Conservation (phyloP, 2,797 vertebrate species). For the Morelia viridis region DNA sequence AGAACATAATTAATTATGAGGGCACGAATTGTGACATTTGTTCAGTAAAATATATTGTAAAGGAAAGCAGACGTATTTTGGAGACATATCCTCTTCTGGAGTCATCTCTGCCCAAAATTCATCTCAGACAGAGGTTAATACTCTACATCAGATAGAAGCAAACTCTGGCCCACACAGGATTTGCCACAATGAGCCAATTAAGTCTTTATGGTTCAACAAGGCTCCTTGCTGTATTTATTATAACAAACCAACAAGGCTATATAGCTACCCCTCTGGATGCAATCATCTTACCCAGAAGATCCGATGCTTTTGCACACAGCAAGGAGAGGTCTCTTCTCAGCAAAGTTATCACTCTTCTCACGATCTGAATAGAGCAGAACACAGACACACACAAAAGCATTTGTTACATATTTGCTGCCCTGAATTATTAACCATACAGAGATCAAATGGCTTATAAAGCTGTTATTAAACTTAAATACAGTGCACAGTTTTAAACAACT, state of each 20-base stretch:
- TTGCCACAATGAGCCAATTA: not conserved
- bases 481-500: not conserved
- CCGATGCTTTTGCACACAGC: conserved; percentile 96
- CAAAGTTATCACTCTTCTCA: conserved; percentile 88
- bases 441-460: not conserved
- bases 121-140: not conserved
- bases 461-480: not conserved
- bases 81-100: not conserved
- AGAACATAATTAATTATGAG: not conserved
- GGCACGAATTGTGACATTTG: not conserved
- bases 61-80: not conserved
- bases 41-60: not conserved
- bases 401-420: not conserved
- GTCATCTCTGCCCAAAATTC: not conserved
- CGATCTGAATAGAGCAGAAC: conserved; percentile 76
- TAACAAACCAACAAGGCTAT: not conserved
- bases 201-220: not conserved
- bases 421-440: not conserved
- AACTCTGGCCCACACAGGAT: not conserved
- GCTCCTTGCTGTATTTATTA: fast-evolving
- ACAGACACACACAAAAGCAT: not conserved
- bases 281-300: conserved; percentile 89
- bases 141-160: not conserved
- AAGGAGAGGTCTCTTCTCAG: conserved; percentile 93
- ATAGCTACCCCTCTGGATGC: not conserved